Percentiles rank a stretch among this genome's conserved stretches.
These are phyloP conservation scores for Marmota monax DNA, from an alignment of 2,113 vertebrate genomes.

Conservation along the genomic window DNA sequence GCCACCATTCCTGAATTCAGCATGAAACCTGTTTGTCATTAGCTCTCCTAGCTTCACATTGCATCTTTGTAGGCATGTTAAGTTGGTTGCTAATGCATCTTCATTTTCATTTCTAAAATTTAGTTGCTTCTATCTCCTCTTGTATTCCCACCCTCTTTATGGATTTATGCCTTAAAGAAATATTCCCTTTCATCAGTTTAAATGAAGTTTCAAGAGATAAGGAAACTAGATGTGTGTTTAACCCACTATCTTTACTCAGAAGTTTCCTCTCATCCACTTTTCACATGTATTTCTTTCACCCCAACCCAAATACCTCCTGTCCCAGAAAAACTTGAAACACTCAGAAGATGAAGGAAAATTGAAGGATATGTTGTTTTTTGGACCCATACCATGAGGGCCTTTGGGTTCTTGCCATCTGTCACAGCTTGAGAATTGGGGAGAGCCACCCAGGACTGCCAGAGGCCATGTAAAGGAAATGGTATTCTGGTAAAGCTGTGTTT, in stretches of 20 bases:
- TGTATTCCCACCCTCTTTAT: background rate
- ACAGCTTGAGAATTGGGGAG: background rate
- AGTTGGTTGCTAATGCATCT: background rate
- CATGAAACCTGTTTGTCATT: background rate
- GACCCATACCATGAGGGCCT: background rate
- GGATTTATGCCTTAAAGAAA: background rate
- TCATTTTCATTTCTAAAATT: background rate
- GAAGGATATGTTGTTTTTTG: background rate
- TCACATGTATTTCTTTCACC: background rate
- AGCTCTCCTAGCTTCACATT: background rate
- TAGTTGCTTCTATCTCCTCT: background rate
- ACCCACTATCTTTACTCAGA: conserved; percentile 2
- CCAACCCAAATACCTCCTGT: background rate
- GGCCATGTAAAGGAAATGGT: background rate
- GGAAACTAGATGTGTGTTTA: background rate
- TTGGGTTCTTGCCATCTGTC: background rate
- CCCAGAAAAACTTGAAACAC: background rate
- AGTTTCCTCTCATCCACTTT: background rate
- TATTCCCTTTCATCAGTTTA: background rate
- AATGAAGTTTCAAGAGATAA: background rate
- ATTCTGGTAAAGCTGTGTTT: background rate
- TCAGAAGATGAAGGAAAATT: background rate
- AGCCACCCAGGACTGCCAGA: background rate
- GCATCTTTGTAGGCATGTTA: background rate
- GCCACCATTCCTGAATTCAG: conserved; percentile 22